Percentiles rank a stretch among this genome's conserved stretches.
These are phyloP conservation scores for Epirrhoe tristata DNA, from an alignment of 2,888 invertebrate species.

Conservation along the genomic window DNA sequence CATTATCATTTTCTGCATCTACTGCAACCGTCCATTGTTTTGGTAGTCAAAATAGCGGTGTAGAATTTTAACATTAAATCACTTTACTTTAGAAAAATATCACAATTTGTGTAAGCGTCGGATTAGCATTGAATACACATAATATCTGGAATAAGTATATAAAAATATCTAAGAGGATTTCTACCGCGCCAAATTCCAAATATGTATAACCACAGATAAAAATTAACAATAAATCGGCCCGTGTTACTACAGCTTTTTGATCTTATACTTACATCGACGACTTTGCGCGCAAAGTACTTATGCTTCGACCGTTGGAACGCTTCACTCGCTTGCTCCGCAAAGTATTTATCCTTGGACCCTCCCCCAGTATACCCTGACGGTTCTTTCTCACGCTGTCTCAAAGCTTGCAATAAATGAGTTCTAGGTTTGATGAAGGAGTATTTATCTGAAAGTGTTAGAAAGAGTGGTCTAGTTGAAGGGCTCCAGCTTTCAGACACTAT, in stretches of 20 bases:
- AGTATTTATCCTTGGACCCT: constrained; percentile 52
- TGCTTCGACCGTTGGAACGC: constrained; percentile 55
- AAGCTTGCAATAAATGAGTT: constrained; percentile 46
- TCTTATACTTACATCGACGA: constrained; percentile 58
- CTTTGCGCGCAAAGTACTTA: constrained; percentile 58
- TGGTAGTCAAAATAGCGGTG: too few species aligned
- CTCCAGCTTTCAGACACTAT: too few species aligned
- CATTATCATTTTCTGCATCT: too few species aligned
- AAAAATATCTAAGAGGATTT: too few species aligned
- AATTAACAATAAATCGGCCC: not conserved
- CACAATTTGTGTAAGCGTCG: too few species aligned
- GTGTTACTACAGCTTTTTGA: constrained; percentile 12
- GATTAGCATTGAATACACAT: too few species aligned
- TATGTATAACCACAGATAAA: not conserved
- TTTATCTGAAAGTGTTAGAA: constrained; percentile 18
- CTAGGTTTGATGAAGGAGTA: constrained; percentile 41
- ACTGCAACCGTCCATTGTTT: too few species aligned
- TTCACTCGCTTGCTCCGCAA: constrained; percentile 54
- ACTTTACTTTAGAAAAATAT: too few species aligned
- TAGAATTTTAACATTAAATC: too few species aligned
- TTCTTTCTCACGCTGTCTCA: constrained; percentile 49
- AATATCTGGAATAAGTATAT: too few species aligned
- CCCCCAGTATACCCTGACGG: constrained; percentile 53
- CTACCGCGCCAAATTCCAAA: not conserved
- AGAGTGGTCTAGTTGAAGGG: too few species aligned